A percentile compares a stretch with the other conserved stretches of the same genome.
These are phyloP conservation scores for Drosophila subobscura DNA, from an alignment of 1,140 invertebrate species.

Conservation along the genomic window DNA sequence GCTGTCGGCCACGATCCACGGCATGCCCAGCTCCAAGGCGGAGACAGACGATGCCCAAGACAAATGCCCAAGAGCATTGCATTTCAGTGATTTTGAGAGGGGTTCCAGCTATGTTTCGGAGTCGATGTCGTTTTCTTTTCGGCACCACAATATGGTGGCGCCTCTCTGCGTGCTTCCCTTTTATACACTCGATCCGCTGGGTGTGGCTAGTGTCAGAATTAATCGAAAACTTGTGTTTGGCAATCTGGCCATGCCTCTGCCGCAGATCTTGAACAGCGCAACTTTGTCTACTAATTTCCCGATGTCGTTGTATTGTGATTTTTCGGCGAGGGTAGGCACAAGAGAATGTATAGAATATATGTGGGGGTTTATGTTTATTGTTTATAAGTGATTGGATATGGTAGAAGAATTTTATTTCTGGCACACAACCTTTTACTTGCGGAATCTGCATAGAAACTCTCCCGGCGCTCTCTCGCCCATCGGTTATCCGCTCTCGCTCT, in stretches of 20 bases:
- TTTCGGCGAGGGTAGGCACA: no score
- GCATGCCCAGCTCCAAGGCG: constrained; percentile 11
- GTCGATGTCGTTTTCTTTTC: constrained; percentile 8
- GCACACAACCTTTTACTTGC: no score
- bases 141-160: constrained; percentile 8
- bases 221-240: constrained; percentile 50
- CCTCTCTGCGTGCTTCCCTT: constrained; percentile 7
- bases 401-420: no score
- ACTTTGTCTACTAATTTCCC: not conserved
- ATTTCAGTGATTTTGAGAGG: constrained; percentile 14
- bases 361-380: no score
- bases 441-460: no score
- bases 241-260: not conserved
- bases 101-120: no score
- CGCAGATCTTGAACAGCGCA: constrained; percentile 9
- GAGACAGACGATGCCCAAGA: constrained; percentile 18
- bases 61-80: constrained; percentile 57
- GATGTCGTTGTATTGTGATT: constrained; percentile 8
- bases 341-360: no score
- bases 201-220: constrained; percentile 30
- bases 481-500: no score
- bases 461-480: no score
- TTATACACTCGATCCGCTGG: constrained; percentile 28
- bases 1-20: constrained; percentile 13
- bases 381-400: no score